Conservation (phyloP, 2,888 invertebrate species). For the Lithophane ornitopus region DNA sequence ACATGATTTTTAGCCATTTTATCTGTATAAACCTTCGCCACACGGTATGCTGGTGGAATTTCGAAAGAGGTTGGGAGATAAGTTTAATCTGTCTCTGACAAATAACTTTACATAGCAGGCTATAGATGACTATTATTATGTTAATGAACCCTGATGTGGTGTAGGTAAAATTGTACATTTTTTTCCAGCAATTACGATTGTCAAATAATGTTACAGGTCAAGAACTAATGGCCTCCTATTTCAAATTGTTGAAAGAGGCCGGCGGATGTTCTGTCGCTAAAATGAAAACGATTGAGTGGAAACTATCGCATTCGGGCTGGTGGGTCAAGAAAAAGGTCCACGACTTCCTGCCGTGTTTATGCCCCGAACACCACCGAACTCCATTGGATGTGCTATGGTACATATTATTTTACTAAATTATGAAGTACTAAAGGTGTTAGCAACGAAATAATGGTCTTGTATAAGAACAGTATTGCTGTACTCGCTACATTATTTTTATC, state of each 20-base stretch:
- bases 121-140: not conserved
- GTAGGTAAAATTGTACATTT: too few species aligned
- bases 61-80: not conserved
- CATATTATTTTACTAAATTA: not conserved
- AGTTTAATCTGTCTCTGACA: not conserved
- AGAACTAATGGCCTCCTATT: conserved; percentile 86
- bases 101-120: not conserved
- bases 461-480: not conserved
- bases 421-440: not conserved
- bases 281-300: conserved; percentile 87
- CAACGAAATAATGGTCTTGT: not conserved
- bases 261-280: conserved; percentile 79
- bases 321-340: conserved; percentile 81
- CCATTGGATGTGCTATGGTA: conserved; percentile 84
- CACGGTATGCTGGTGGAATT: not conserved
- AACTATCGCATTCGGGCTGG: conserved; percentile 83
- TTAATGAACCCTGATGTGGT: not conserved
- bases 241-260: conserved; percentile 81
- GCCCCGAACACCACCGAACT: conserved; percentile 80
- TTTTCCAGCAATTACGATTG: not conserved
- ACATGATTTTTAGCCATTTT: not conserved
- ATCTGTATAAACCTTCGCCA: not conserved
- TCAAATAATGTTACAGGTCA: conserved; percentile 80
- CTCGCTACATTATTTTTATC: not conserved
- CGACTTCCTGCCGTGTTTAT: conserved; percentile 80